Percentiles rank a stretch among this genome's conserved stretches.
Evolutionary conservation across 2,113 vertebrate species (phyloP).

Genomic region (Limanda limanda): DNA sequence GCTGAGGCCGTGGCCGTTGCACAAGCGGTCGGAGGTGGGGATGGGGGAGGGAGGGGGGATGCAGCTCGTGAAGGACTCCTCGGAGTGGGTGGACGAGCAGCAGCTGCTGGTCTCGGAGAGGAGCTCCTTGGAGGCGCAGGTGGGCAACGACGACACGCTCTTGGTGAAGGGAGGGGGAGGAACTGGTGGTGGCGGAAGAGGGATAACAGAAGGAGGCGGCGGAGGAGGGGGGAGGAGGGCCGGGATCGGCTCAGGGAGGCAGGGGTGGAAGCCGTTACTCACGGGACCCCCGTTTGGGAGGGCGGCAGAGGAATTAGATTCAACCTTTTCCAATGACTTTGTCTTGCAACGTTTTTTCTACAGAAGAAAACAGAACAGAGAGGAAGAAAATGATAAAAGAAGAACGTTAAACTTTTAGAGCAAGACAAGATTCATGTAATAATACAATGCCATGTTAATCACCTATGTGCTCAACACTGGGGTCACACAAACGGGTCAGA

Average conservation of each 20-base stretch:
- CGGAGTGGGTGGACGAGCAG: constrained; percentile 90
- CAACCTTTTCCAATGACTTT: constrained; percentile 90
- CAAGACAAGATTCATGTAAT: neutral
- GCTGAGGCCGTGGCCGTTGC: constrained; percentile 86
- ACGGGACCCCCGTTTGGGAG: constrained; percentile 86
- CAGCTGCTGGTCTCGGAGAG: constrained; percentile 90
- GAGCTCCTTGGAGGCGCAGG: constrained; percentile 85
- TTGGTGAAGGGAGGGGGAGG: constrained; percentile 77
- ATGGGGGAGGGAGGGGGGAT: constrained; percentile 87
- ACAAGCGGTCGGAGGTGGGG: constrained; percentile 82
- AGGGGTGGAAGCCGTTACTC: constrained; percentile 85
- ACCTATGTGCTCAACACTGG: constrained; percentile 46
- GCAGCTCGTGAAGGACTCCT: constrained; percentile 91
- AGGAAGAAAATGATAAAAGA: neutral
- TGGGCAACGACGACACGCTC: constrained; percentile 80
- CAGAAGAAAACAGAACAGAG: constrained; percentile 18
- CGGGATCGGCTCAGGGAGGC: constrained; percentile 86
- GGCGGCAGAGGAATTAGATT: constrained; percentile 77
- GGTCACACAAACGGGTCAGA: constrained; percentile 36
- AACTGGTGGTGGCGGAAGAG: constrained; percentile 81
- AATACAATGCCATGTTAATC: constrained; percentile 34
- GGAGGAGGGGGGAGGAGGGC: constrained; percentile 39
- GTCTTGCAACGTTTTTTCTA: constrained; percentile 96
- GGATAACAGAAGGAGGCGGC: constrained; percentile 83
- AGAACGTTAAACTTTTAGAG: neutral